Base-by-base conservation (phyloP, 1,140 invertebrate species). In the Euwallacea similis region DNA sequence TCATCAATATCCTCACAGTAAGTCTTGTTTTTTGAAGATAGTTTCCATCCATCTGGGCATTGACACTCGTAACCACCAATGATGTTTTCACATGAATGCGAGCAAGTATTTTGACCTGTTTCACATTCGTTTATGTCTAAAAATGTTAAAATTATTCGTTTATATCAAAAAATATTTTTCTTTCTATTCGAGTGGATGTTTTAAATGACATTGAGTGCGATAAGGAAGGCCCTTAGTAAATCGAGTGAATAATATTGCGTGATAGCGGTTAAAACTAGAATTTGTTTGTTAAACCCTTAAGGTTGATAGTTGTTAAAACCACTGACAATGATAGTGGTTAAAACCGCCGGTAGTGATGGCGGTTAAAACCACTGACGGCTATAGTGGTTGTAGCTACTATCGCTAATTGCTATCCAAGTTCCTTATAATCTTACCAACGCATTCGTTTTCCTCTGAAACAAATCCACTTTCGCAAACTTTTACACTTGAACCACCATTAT, bases 1-100 rank as follows among this genome's bases (percentile, higher is more conserved):
- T 91, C 90, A 77, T 92, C 86, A 43, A 90, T 85, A 82, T 92
- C 90, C 69, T 86, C 79, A 79, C 89, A 91, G 80, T 0, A 77
- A 62, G 6, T 73, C 71, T 71, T 71, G 53, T 86, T 83, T 4
- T 73, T 73, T 0, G 46, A 69, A 0, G 69, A 64, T 33, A 88
- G 77, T 9, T 85, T 84, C 79, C 86, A 93, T 8, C 91, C 92
- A 6, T 64, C 43, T 7, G 83, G 82, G 68, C 84, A 85, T 13
- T 73, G 65, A 62, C 84, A 85, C 8, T 69, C 75, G 42, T 80
- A 83, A 16, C 73, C 76, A n/a, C 70, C 79, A 64, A 71, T 55
- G 15, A 76, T 68, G 9, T 78, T 76, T n/a, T 68, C 74, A 42
- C 81, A 82, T 0, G 53, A n/a, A n/a, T 81, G 77, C 1, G 79